Conservation (phyloP, 2,888 invertebrate species). For the Drosophila sordidula region DNA sequence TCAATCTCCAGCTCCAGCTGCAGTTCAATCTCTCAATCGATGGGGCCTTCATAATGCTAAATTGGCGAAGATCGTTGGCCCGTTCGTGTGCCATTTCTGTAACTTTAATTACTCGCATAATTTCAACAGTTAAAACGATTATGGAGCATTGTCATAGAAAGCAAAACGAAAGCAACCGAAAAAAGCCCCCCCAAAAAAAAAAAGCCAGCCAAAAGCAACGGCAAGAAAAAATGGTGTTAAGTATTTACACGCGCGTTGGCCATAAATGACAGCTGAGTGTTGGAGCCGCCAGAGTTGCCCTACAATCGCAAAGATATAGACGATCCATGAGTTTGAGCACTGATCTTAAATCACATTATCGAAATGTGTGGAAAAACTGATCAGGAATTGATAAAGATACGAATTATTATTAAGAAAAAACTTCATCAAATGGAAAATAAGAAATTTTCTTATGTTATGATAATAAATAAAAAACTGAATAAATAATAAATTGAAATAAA, state of each 20-base stretch:
- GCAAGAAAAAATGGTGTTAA: constrained; percentile 69
- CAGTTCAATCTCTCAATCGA: constrained; percentile 19
- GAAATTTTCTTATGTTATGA: too few relatives aligned
- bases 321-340: constrained; percentile 10
- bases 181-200: constrained; percentile 12
- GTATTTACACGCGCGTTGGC: constrained; percentile 76
- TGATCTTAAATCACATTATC: too few relatives aligned
- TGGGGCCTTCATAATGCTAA: constrained; percentile 3
- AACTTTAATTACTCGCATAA: constrained; percentile 70
- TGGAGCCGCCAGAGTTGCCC: constrained; percentile 36
- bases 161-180: constrained; percentile 63
- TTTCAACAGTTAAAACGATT: constrained; percentile 71
- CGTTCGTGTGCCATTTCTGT: constrained; percentile 32
- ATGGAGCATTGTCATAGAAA: constrained; percentile 65
- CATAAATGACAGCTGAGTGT: constrained; percentile 56
- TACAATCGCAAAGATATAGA: constrained; percentile 36
- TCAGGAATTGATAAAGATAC: too few relatives aligned
- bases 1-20: neutral
- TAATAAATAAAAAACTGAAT: too few relatives aligned
- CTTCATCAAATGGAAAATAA: too few relatives aligned
- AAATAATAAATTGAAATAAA: too few relatives aligned
- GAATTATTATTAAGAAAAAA: too few relatives aligned
- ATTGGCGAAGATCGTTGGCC: constrained; percentile 10
- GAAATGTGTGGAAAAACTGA: too few relatives aligned
- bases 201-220: constrained; percentile 40